Evolutionary conservation across 2,113 vertebrate species (phyloP).

Genomic region (Eidolon helvum): DNA sequence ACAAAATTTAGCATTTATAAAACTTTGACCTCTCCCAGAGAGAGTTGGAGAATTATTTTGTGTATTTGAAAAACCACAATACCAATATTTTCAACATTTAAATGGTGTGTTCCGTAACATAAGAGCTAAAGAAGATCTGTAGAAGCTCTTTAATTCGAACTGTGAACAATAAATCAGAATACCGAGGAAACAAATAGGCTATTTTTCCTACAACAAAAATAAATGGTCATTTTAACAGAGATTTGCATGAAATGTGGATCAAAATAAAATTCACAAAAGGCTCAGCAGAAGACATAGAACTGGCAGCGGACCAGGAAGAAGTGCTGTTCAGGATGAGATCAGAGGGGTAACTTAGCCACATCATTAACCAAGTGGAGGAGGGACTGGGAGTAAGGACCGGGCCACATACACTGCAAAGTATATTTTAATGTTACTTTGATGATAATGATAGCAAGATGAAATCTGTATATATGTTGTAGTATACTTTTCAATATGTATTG

Average conservation of each 20-base stretch:
- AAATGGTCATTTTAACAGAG: background rate
- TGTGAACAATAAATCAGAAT: background rate
- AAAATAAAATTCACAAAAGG: background rate
- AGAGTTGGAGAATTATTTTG: background rate
- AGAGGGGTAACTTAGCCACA: fast-evolving
- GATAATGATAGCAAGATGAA: background rate
- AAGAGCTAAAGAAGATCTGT: background rate
- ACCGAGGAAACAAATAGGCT: background rate
- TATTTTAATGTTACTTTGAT: background rate
- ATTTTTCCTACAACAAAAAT: background rate
- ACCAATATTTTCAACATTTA: background rate
- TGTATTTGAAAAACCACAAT: background rate
- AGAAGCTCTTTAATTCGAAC: background rate
- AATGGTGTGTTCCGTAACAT: background rate
- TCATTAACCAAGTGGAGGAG: background rate
- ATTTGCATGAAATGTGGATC: background rate
- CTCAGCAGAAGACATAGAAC: background rate
- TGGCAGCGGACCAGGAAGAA: background rate
- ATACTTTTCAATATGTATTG: background rate
- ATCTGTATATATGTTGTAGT: background rate
- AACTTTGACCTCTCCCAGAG: background rate
- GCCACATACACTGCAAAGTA: background rate
- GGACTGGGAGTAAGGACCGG: background rate
- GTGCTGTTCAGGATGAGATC: background rate
- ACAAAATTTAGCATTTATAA: background rate